Base-by-base conservation (phyloP, 2,888 invertebrate species). In the Hartigia nigra region DNA sequence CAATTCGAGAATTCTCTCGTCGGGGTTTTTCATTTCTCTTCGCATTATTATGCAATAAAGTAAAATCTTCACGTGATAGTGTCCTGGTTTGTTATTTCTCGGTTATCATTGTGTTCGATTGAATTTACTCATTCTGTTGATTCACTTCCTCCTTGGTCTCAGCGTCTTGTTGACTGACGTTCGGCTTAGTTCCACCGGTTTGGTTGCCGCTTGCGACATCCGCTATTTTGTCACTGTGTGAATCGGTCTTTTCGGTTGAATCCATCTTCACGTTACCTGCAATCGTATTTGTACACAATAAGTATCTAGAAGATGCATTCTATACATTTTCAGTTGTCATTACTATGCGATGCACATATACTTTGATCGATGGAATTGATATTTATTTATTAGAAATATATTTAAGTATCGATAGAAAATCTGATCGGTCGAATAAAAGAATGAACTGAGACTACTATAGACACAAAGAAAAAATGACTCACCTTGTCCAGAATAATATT, bases 401-500 rank as follows among this genome's bases (percentile, higher is more conserved):
- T 55, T 55, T 9, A 14, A 55, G 23, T 23, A 55, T 23, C 23
- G 2, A 55, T 55, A 55, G 23, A 55, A 23, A 23, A 55, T 23
- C 23, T 9, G 23, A 55, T 55, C 23, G 9, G 2, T 23, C 23
- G 9, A 39, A 14, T 39, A 14, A 9, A 55, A 23, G 55, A 55
- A 23, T 14, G 14, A 23, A 9, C 9, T 23, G 39, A 23, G 2
- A 4, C 14, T 14, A 14, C 14, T 39, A 14, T 14, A 14, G 1
- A 39, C 4, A 14, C 2, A 23, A 55, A 9, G 55, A 55, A 9
- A 55, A 23, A 0, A 55, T 1, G 23, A 23, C 5, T 55, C 23
- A 93, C 93, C 92, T 92, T 93, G 93, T 82, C 91, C 90, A 78
- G 92, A 90, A 87, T 93, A 93, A 89, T 93, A 93, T 91, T 93